A percentile compares a stretch with the other conserved stretches of the same genome.
Conservation (phyloP, 1,140 invertebrate species). For the Druon quercuslanigerum region DNA sequence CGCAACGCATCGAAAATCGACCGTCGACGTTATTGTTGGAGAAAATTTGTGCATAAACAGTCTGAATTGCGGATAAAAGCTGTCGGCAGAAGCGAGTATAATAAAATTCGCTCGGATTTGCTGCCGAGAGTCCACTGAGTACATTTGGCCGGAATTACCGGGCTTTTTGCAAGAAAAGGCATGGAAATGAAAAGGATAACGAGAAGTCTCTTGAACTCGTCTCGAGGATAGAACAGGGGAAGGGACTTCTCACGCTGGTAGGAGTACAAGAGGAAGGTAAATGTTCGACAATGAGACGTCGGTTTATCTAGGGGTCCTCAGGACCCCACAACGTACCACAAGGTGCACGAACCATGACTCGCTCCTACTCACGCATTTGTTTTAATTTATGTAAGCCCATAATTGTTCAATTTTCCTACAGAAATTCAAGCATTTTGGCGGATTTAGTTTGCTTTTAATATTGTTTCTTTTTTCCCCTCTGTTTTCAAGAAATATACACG, state of each 20-base stretch:
- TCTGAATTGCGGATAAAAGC: conserved; percentile 23
- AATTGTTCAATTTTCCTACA: conserved; percentile 7
- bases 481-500: no score
- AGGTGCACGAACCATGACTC: conserved; percentile 26
- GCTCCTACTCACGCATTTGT: conserved; percentile 13
- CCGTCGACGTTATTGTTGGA: background rate
- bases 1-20: conserved; percentile 5
- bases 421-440: background rate
- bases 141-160: conserved; percentile 1
- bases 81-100: background rate
- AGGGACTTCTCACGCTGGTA: conserved; percentile 24
- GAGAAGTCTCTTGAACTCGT: conserved; percentile 25
- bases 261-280: conserved; percentile 23
- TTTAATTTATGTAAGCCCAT: conserved; percentile 4
- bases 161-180: conserved; percentile 7
- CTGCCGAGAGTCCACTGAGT: background rate
- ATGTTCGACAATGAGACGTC: conserved; percentile 29
- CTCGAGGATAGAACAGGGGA: conserved; percentile 7
- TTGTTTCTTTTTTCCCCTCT: no score
- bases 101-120: background rate
- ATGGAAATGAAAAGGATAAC: conserved; percentile 25
- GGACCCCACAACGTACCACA: background rate
- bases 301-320: background rate
- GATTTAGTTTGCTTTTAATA: no score
- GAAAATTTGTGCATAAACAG: conserved; percentile 2